Evolutionary conservation across 1,140 invertebrate genomes (phyloP).

Genomic region (Cotesia glomerata): DNA sequence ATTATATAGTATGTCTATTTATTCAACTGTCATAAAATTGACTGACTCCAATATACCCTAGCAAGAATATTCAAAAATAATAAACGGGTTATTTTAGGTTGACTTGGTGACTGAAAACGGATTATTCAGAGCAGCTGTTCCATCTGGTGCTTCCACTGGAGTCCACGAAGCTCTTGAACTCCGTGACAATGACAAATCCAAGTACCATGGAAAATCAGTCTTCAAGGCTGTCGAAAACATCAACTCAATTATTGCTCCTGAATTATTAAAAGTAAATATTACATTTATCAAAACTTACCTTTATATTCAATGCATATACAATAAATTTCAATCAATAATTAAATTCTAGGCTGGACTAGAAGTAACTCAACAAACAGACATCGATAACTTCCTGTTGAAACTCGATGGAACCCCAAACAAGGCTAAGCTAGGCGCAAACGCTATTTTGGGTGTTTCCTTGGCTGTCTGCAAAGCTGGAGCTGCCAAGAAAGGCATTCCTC

Average conservation of each 20-base stretch:
- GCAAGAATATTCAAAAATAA: too few relatives aligned
- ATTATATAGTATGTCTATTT: too few relatives aligned
- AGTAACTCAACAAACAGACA: constrained; percentile 88
- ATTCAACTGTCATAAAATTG: too few relatives aligned
- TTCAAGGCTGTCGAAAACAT: constrained; percentile 93
- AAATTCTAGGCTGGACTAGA: constrained; percentile 69
- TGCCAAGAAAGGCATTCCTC: constrained; percentile 89
- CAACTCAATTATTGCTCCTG: constrained; percentile 85
- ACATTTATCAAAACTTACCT: not conserved
- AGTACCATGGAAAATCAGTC: constrained; percentile 96
- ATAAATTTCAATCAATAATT: too few relatives aligned
- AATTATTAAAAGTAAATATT: constrained; percentile 75
- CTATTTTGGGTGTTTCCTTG: constrained; percentile 95
- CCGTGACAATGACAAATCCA: constrained; percentile 87
- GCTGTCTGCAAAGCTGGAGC: constrained; percentile 97
- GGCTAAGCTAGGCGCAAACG: constrained; percentile 94
- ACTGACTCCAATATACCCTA: too few relatives aligned
- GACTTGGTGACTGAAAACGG: constrained; percentile 76
- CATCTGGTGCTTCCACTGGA: constrained; percentile 96
- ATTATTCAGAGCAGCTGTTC: constrained; percentile 94
- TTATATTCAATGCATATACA: too few relatives aligned
- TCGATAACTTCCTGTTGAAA: constrained; percentile 92
- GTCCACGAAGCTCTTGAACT: constrained; percentile 97
- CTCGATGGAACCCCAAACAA: constrained; percentile 98
- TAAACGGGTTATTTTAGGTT: constrained; percentile 46